Base-by-base conservation (phyloP, 2,888 invertebrate genomes). In the Cylindroiulus punctatus region DNA sequence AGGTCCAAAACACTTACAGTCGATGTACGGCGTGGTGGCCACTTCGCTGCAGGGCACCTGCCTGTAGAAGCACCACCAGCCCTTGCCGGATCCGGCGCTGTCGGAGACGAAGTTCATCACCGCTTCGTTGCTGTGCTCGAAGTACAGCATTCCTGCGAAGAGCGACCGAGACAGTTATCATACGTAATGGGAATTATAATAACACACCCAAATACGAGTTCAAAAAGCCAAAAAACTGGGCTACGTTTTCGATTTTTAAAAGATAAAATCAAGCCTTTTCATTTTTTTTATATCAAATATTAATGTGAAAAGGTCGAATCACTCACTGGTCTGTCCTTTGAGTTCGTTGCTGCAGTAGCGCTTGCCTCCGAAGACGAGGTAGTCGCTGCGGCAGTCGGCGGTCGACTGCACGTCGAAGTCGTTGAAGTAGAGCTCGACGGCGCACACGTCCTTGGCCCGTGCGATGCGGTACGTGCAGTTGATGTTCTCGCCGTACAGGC, bases 311-410 rank as follows among this genome's bases (percentile, higher is more conserved):
- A 7, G 36, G 36, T 7, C 3, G 7, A 7, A 30, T 81, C 82
- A 36, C 89, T 88, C 87, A 89, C 89, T 87, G 17, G 88, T 89
- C 76, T 89, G 88, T 84, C 89, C 89, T 84, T 88, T 81, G 4
- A 89, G 88, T 76, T 89, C 89, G 42, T 87, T 88, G 32, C 89
- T 89, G 85, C 89, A 89, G 36, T 89, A 81, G 84, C 88, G 88
- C 8, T 88, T 86, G 4, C 88, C 88, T 65, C 89, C 88, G 14
- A 89, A 87, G 5, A 84, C 86, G 52, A 89, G 86, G 81, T 87
- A 89, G 81, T 89, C 89, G 26, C 87, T 88, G 36, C 87, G 85
- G 65, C 89, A 88, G 47, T 87, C 88, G 0, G 85, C 32, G 0
- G 87, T 87, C 0, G 85, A 85, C 84, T 89, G 88, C n/a, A 89